Evolutionary conservation across 2,113 vertebrate genomes (phyloP).

Genomic region (Falcunculus frontatus): DNA sequence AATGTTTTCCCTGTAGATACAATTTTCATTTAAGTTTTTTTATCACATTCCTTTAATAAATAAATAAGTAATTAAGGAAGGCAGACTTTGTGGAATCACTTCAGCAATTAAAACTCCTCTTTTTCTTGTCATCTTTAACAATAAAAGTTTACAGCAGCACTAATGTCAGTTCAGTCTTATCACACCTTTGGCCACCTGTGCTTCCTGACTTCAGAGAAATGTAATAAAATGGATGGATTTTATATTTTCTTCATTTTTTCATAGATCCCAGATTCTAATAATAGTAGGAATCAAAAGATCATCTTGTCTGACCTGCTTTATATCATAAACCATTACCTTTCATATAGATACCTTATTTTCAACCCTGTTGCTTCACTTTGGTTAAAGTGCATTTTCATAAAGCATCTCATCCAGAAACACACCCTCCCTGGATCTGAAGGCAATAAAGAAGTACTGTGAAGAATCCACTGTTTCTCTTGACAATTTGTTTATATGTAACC

Average conservation of each 20-base stretch:
- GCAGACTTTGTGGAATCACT: background rate
- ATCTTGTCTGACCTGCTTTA: background rate
- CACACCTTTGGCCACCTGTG: background rate
- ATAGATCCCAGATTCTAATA: background rate
- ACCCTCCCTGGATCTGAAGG: background rate
- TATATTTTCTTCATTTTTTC: background rate
- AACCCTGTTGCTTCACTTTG: background rate
- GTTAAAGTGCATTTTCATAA: background rate
- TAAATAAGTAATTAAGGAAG: background rate
- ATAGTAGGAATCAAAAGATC: background rate
- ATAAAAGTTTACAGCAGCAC: background rate
- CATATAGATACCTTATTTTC: background rate
- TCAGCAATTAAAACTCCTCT: background rate
- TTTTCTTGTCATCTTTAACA: background rate
- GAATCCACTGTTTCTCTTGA: background rate
- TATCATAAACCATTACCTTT: background rate
- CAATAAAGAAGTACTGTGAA: background rate
- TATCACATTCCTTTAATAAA: background rate
- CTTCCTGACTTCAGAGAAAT: background rate
- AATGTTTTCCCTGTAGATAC: background rate
- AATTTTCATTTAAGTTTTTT: background rate
- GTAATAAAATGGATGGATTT: background rate
- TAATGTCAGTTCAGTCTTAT: background rate
- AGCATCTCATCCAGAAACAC: background rate
- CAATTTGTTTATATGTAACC: background rate